phyloP scores from a whole-genome alignment of 2,113 vertebrate species.

The Sporophila hypoxantha region DNA sequence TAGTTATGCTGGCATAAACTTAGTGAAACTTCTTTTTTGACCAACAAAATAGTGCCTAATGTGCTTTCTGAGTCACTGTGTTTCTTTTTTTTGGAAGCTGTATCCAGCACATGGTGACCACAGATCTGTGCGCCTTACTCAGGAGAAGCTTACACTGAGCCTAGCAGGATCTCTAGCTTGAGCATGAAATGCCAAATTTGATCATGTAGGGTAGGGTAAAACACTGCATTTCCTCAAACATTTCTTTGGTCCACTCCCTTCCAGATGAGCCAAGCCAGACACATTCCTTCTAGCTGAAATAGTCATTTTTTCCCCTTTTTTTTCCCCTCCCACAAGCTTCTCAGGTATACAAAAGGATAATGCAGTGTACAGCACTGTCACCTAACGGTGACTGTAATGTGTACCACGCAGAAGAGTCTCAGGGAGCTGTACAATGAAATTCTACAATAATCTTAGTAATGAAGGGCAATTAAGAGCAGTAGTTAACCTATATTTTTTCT shows the following conservation, averaged over 20 bases:
- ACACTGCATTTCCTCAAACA: not conserved
- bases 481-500: conserved; percentile 48
- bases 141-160: not conserved
- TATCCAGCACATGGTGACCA: not conserved
- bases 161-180: not conserved
- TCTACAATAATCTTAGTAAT: not conserved
- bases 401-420: not conserved
- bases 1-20: not conserved
- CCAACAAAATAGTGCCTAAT: not conserved
- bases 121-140: not conserved
- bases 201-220: not conserved
- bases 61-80: not conserved
- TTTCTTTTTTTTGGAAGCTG: not conserved
- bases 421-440: not conserved
- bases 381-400: not conserved
- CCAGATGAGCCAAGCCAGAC: not conserved
- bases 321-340: not conserved
- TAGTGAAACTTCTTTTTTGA: not conserved
- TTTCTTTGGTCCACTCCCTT: not conserved
- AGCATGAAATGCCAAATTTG: not conserved
- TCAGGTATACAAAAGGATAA: not conserved
- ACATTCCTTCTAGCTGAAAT: not conserved
- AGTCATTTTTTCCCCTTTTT: not conserved
- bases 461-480: conserved; percentile 26
- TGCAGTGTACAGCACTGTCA: not conserved